Evolutionary conservation across 2,113 vertebrate species (phyloP).

Genomic region (Tyrannus savana): DNA sequence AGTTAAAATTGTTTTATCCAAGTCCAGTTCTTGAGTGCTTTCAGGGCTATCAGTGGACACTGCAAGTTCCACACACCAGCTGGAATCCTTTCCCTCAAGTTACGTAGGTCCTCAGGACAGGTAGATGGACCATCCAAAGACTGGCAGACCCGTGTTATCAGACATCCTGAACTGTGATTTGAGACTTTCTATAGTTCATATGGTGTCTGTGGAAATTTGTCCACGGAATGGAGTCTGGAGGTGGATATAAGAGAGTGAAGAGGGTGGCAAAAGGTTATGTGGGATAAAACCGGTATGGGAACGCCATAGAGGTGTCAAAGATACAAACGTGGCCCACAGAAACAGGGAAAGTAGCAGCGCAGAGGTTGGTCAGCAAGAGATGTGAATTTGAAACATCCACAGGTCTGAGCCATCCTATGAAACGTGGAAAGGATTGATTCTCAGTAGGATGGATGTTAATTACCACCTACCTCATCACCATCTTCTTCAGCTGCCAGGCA

Average conservation of each 20-base stretch:
- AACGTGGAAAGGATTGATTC: not conserved
- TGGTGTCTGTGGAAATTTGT: not conserved
- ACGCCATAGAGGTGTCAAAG: not conserved
- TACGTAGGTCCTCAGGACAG: rapidly evolving
- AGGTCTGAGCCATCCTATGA: not conserved
- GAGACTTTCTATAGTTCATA: not conserved
- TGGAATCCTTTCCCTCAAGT: not conserved
- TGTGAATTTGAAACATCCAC: not conserved
- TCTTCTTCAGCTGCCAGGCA: not conserved
- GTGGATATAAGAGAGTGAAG: not conserved
- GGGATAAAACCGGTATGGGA: not conserved
- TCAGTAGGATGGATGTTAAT: not conserved
- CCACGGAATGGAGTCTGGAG: not conserved
- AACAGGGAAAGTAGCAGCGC: not conserved
- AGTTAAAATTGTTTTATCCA: not conserved
- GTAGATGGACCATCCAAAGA: not conserved
- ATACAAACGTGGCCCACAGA: not conserved
- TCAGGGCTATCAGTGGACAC: not conserved
- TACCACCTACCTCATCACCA: not conserved
- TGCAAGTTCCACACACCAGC: rapidly evolving
- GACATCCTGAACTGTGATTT: not conserved
- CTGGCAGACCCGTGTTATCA: rapidly evolving
- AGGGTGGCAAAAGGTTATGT: not conserved
- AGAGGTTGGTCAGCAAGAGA: not conserved
- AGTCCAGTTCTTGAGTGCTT: not conserved